A percentile compares a stretch with the other conserved stretches of the same genome.
Conservation (phyloP, 2,888 invertebrate species). For the Gymnocheta viridis region DNA sequence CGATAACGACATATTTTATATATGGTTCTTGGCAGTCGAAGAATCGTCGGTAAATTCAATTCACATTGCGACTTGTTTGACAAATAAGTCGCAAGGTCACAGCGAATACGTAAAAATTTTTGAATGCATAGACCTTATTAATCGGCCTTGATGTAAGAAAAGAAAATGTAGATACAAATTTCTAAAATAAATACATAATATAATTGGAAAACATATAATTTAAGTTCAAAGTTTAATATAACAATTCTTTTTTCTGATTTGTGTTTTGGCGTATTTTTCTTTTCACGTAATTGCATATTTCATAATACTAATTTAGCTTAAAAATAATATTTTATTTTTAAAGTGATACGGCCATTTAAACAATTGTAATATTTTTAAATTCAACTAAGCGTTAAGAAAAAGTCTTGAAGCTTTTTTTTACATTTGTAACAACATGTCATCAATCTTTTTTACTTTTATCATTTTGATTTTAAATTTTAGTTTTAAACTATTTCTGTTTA, state of each 20-base stretch:
- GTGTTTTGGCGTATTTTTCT: slow-evolving; percentile 24
- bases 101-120: too few species aligned
- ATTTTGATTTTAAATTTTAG: slow-evolving; percentile 51
- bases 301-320: slow-evolving; percentile 53
- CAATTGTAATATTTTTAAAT: slow-evolving; percentile 27
- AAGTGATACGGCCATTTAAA: slow-evolving; percentile 59
- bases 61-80: too few species aligned
- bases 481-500: slow-evolving; percentile 53
- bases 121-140: too few species aligned
- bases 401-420: slow-evolving; percentile 40
- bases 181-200: not conserved
- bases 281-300: slow-evolving; percentile 5
- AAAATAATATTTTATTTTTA: slow-evolving; percentile 39
- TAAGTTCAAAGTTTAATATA: not conserved
- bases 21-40: too few species aligned
- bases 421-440: slow-evolving; percentile 53
- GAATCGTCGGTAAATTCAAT: too few species aligned
- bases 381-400: slow-evolving; percentile 48
- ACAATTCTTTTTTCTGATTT: not conserved
- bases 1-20: too few species aligned
- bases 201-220: not conserved
- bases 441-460: slow-evolving; percentile 41
- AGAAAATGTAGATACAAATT: not conserved
- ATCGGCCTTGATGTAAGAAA: too few species aligned
- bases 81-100: too few species aligned